These are phyloP conservation scores for Phyllostomus hastatus DNA, from an alignment of 2,113 vertebrate species.

Conservation along the genomic window DNA sequence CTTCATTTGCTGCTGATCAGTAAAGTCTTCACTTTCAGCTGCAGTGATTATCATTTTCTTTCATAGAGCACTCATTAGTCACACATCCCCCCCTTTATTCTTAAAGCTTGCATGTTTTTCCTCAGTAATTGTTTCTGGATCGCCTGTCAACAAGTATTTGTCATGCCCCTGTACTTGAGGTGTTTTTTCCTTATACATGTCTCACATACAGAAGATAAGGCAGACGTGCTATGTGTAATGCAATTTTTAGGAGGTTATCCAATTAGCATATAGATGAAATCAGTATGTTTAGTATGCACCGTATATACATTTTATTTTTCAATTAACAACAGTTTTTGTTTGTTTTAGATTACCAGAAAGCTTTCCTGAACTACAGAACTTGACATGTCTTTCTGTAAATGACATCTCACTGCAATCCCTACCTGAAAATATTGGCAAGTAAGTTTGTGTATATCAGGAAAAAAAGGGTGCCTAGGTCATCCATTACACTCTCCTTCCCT, in stretches of 20 bases:
- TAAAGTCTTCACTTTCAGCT: background rate
- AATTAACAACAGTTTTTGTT: background rate
- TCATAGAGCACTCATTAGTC: background rate
- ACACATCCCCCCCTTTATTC: background rate
- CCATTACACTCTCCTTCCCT: background rate
- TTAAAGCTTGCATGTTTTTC: background rate
- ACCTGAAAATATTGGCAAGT: conserved; percentile 99
- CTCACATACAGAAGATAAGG: background rate
- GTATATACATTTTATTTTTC: background rate
- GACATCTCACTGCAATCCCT: conserved; percentile 97
- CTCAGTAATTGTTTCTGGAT: background rate
- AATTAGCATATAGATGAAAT: background rate
- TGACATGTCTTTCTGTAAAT: conserved; percentile 98
- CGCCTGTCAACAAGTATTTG: background rate
- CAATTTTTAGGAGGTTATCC: background rate
- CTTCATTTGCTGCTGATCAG: background rate
- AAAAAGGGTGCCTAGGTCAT: background rate
- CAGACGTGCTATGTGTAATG: background rate
- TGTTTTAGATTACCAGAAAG: conserved; percentile 93
- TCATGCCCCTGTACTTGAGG: background rate
- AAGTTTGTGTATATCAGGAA: conserved; percentile 73
- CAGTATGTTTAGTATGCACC: background rate
- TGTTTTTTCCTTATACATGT: background rate
- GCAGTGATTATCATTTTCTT: background rate
- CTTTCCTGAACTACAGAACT: conserved; percentile 94